Evolutionary conservation across 1,140 invertebrate genomes (phyloP), one percentile per base, ranked within the genome.

Genomic region (Nylanderia fulva): DNA sequence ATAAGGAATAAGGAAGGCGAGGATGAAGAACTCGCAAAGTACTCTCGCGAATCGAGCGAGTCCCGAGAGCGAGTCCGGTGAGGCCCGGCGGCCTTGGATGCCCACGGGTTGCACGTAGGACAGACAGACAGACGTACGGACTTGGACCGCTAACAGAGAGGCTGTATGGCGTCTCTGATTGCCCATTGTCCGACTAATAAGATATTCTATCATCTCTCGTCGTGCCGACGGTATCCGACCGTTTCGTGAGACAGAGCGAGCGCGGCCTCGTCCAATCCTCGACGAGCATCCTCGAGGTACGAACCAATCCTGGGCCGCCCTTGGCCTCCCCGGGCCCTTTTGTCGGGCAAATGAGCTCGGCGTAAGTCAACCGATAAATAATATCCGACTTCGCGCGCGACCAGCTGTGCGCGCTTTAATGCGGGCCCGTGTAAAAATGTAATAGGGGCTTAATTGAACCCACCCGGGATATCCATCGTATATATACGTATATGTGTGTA

Each of bases 161-260:
- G 88, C 88, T 92, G 91, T 93, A 92, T 91, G 90, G 91, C 91
- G 91, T 92, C 89, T 92, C 92, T 94, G 93, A 94, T 94, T 94
- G 93, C 92, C 92, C 92, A 94, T 94, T 94, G 93, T 94, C 92
- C 93, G 90, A 91, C 90, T 94, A 93, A 94, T 94, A 94, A 94
- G 93, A 93, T 93, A 94, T 94, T 94, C 92, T 90, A 90, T 90
- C 92, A 91, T 93, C 92, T 92, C 90, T 85, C 86, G 86, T 85
- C 86, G 88, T 85, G 89, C 76, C 88, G 88, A 86, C 71, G 86
- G 71, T 86, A 89, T 80, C 88, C 79, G 83, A 74, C 61, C 79
- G 85, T 87, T 84, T 87, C 76, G 72, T 58, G 74, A 82, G 87
- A 88, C 85, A 87, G 87, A 85, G 24, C 64, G 52, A 77, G 72